These are phyloP conservation scores for Trichosurus vulpecula DNA, from an alignment of 2,797 vertebrate species.

Conservation along the genomic window DNA sequence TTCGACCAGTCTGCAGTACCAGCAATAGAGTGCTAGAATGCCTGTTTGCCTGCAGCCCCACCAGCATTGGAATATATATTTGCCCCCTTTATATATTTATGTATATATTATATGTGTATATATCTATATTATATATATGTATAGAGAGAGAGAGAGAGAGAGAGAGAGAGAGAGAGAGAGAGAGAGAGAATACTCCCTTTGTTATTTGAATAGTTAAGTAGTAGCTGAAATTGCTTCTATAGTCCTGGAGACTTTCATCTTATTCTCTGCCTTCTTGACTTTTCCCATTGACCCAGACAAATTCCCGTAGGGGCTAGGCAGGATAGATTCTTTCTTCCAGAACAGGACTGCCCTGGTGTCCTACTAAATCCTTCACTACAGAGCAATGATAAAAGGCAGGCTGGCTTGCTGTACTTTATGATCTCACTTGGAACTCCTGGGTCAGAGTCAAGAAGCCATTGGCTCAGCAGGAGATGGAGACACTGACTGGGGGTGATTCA, in stretches of 20 bases:
- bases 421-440: not conserved
- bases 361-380: not conserved
- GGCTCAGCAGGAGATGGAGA: not conserved
- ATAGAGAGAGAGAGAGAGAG: too few relatives aligned
- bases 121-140: too few relatives aligned
- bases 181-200: not conserved
- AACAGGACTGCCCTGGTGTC: not conserved
- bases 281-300: not conserved
- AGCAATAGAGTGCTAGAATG: too few relatives aligned
- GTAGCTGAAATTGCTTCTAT: not conserved
- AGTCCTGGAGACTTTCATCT: not conserved
- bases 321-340: not conserved
- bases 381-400: not conserved
- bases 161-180: too few relatives aligned
- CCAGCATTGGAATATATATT: too few relatives aligned
- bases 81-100: too few relatives aligned
- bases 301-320: not conserved
- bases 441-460: not conserved
- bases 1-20: not conserved
- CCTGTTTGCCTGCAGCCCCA: not conserved
- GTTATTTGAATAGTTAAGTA: not conserved
- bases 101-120: too few relatives aligned
- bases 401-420: not conserved
- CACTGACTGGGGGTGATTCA: not conserved
- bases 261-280: not conserved